Percentiles rank a stretch among this genome's conserved stretches.
Conservation (phyloP, 2,113 vertebrate species). For the Chinchilla lanigera region DNA sequence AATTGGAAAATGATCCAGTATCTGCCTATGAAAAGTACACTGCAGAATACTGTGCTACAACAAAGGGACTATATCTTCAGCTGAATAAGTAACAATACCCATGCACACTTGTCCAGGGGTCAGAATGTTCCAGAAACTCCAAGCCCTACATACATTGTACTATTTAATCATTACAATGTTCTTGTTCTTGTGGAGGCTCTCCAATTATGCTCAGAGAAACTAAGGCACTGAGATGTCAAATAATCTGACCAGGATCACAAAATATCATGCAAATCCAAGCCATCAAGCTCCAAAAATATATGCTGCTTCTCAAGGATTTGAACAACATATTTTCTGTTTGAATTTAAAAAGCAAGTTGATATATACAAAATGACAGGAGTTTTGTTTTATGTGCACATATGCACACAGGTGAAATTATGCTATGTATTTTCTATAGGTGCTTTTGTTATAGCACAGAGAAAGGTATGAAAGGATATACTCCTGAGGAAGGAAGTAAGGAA, state of each 20-base stretch:
- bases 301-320: not conserved
- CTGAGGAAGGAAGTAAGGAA: not conserved
- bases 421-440: not conserved
- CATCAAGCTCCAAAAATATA: not conserved
- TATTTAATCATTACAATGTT: not conserved
- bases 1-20: not conserved
- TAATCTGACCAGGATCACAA: not conserved
- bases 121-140: not conserved
- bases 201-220: not conserved
- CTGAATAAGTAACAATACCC: too few species aligned
- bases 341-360: not conserved
- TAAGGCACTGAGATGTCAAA: not conserved
- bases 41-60: not conserved
- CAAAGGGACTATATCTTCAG: not conserved
- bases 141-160: not conserved
- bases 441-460: not conserved
- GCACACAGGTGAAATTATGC: not conserved
- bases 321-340: not conserved
- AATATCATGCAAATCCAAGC: not conserved
- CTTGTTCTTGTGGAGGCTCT: not conserved
- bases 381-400: not conserved
- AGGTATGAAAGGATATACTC: not conserved
- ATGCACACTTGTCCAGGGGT: not conserved
- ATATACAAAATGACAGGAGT: not conserved
- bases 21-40: not conserved